phyloP scores from a whole-genome alignment of 2,888 invertebrate genomes.

The Dasypolia templi region DNA sequence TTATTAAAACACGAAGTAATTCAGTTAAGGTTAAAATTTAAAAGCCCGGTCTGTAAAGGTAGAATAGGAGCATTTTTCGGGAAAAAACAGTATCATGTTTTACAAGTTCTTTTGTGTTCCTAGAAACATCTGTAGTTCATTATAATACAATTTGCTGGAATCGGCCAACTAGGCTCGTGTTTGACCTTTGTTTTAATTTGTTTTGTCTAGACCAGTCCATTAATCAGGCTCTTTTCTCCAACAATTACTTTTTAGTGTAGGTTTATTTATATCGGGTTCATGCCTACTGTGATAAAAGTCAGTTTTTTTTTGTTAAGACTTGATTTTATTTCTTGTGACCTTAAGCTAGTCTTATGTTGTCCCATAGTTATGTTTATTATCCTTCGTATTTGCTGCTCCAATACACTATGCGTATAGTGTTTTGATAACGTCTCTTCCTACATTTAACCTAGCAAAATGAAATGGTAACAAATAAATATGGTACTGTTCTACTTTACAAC shows the following conservation, averaged over 20 bases:
- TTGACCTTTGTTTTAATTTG: slow-evolving; percentile 57
- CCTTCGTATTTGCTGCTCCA: neutral
- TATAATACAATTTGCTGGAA: slow-evolving; percentile 48
- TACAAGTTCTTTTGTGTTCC: slow-evolving; percentile 28
- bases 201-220: slow-evolving; percentile 54
- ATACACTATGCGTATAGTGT: neutral
- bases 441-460: neutral
- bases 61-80: slow-evolving; percentile 6
- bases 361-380: neutral
- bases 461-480: neutral
- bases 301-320: slow-evolving; percentile 1
- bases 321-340: slow-evolving; percentile 5
- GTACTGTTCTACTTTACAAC: no score
- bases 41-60: slow-evolving; percentile 25
- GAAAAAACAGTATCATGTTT: slow-evolving; percentile 15
- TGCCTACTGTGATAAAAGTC: slow-evolving; percentile 8
- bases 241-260: slow-evolving; percentile 46
- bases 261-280: slow-evolving; percentile 29
- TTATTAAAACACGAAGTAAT: slow-evolving; percentile 44
- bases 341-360: neutral
- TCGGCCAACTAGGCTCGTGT: slow-evolving; percentile 27
- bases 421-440: no score
- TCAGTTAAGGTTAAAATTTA: slow-evolving; percentile 38
- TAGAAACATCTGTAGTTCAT: slow-evolving; percentile 38
- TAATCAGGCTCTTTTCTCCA: slow-evolving; percentile 46